These are phyloP conservation scores for Orgyia antiqua DNA, from an alignment of 2,888 invertebrate genomes.

Conservation along the genomic window DNA sequence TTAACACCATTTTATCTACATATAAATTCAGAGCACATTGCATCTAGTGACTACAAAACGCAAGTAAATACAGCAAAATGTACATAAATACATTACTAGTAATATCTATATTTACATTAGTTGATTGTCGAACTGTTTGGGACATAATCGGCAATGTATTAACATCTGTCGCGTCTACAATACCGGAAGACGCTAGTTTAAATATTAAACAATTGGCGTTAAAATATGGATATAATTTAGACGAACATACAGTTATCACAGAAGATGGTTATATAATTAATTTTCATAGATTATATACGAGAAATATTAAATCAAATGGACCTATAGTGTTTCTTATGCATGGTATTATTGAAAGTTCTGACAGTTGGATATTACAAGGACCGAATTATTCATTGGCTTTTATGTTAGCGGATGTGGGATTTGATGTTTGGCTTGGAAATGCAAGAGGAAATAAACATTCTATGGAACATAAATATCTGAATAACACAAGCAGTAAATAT, in stretches of 20 bases:
- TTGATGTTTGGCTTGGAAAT: slow-evolving; percentile 90
- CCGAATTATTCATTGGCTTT: slow-evolving; percentile 79
- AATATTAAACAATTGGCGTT: slow-evolving; percentile 37
- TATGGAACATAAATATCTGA: slow-evolving; percentile 20
- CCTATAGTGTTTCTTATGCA: slow-evolving; percentile 84
- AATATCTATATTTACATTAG: not conserved
- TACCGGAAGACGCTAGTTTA: slow-evolving; percentile 38
- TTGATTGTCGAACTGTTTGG: slow-evolving; percentile 13
- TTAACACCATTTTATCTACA: slow-evolving; percentile 8
- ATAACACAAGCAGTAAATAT: slow-evolving; percentile 29
- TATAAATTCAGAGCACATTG: slow-evolving; percentile 12
- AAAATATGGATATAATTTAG: slow-evolving; percentile 44
- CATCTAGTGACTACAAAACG: slow-evolving; percentile 10
- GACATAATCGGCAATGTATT: slow-evolving; percentile 12
- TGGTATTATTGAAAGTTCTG: slow-evolving; percentile 80
- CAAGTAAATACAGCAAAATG: no score
- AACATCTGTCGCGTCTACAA: slow-evolving; percentile 4
- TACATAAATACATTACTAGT: slow-evolving; percentile 10
- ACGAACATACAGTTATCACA: slow-evolving; percentile 46
- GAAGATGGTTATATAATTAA: slow-evolving; percentile 52
- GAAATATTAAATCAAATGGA: slow-evolving; percentile 21
- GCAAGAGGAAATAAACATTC: slow-evolving; percentile 83
- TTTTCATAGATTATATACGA: slow-evolving; percentile 43
- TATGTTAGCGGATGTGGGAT: slow-evolving; percentile 81
- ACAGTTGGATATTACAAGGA: slow-evolving; percentile 69